These are phyloP conservation scores for Ips typographus DNA, from an alignment of 1,140 invertebrate species.

Conservation along the genomic window DNA sequence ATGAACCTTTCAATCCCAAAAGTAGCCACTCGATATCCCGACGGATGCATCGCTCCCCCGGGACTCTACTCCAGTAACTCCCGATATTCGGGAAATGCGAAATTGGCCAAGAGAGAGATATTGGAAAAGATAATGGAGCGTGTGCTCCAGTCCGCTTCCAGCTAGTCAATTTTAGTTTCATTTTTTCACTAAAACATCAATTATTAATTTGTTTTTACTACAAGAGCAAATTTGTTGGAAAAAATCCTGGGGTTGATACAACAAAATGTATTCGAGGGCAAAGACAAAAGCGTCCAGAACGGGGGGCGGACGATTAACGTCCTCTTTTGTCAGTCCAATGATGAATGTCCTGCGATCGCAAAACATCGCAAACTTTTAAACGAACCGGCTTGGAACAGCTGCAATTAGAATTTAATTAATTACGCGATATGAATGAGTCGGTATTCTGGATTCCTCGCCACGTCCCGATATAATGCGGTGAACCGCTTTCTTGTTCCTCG, in stretches of 20 bases:
- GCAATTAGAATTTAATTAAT: conserved; percentile 54
- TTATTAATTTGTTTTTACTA: too few relatives aligned
- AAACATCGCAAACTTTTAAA: conserved; percentile 50
- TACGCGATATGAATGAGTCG: conserved; percentile 50
- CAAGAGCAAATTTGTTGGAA: too few relatives aligned
- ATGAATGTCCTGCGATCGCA: conserved; percentile 49
- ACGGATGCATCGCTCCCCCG: conserved; percentile 31
- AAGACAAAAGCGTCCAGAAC: conserved; percentile 5
- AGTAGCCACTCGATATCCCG: conserved; percentile 33
- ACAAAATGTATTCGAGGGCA: neutral
- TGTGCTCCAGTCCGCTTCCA: neutral
- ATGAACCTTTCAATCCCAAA: conserved; percentile 28
- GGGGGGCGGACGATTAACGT: conserved; percentile 43
- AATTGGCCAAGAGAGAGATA: conserved; percentile 31
- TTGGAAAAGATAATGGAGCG: conserved; percentile 34
- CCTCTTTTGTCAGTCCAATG: conserved; percentile 50
- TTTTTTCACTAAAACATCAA: too few relatives aligned
- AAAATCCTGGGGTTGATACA: too few relatives aligned
- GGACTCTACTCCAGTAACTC: conserved; percentile 12
- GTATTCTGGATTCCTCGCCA: conserved; percentile 35
- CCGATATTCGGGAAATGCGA: conserved; percentile 22
- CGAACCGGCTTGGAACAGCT: conserved; percentile 35
- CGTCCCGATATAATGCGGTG: conserved; percentile 27
- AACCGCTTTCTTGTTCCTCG: conserved; percentile 30
- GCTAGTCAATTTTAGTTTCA: too few relatives aligned